Evolutionary conservation across 2,113 vertebrate species (phyloP), one percentile per base, ranked within the genome.

Genomic region (Ageneiosus marmoratus): DNA sequence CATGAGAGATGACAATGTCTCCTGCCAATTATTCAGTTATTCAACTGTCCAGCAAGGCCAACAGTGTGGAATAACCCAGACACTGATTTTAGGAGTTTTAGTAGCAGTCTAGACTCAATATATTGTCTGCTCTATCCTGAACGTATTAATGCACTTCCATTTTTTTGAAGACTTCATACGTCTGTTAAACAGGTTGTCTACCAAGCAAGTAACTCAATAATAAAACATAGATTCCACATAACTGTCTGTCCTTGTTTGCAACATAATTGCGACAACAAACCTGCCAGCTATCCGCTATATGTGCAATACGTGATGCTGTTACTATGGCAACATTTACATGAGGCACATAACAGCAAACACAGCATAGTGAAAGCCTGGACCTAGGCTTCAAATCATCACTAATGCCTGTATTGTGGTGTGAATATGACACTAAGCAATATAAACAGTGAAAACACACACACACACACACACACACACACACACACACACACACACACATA

Each of bases 281-380:
- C 6, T 12, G 15, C 27, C 69, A 27, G 24, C 69, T 48, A 29
- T 72, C 24, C 44, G 44, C 70, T 48, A 15, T 48, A n/a, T 13
- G 44, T 50, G 44, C 70, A 16, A 3, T 29, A 18, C 0, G 6
- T 46, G 13, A 73, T 18, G 22, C 13, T 9, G 70, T 73, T 44
- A 18, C 70, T 50, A 73, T 73, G 46, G 70, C 70, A 29, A 73
- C 44, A 51, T 51, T 69, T 69, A 69, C 18, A 72, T 8, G 48
- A 55, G 29, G 73, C 18, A 55, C 51, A 37, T 13, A 37, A 55
- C n/a, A 55, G 20, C 50, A 55, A 24, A 76, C 48, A 11, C 8
- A 53, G 73, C 27, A 20, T 12, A 22, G 46, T 53, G 29, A 53
- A 75, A 53, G 24, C 69, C 69, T 18, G n/a, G 69, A 73, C n/a